These are phyloP conservation scores for Ceratosolen fusciceps DNA, from an alignment of 1,140 invertebrate genomes.

Conservation along the genomic window DNA sequence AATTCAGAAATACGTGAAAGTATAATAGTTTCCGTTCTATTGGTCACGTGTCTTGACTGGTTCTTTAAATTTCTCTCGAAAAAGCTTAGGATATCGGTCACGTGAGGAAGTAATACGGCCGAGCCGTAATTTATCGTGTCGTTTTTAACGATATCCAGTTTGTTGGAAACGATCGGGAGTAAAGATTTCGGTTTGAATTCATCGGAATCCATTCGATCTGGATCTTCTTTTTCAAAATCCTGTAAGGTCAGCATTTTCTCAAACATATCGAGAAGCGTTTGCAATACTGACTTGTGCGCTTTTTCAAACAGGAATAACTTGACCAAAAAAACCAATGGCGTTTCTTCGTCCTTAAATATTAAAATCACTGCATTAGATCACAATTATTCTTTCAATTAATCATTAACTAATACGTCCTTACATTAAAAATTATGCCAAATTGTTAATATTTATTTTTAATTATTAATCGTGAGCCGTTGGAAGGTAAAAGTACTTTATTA, in stretches of 20 bases:
- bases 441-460: no score
- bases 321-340: slow-evolving; percentile 78
- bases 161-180: slow-evolving; percentile 54
- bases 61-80: slow-evolving; percentile 78
- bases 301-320: slow-evolving; percentile 79
- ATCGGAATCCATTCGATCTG: slow-evolving; percentile 60
- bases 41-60: slow-evolving; percentile 74
- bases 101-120: slow-evolving; percentile 80
- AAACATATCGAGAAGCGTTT: slow-evolving; percentile 83
- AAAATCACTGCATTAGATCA: not conserved
- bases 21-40: slow-evolving; percentile 82
- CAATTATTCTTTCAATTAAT: no score
- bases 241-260: slow-evolving; percentile 82
- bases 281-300: slow-evolving; percentile 77
- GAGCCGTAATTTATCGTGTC: slow-evolving; percentile 80
- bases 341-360: slow-evolving; percentile 59
- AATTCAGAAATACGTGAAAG: slow-evolving; percentile 84
- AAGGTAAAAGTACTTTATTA: no score
- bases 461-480: no score
- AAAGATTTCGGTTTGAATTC: slow-evolving; percentile 55
- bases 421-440: no score
- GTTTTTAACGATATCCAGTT: slow-evolving; percentile 29
- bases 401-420: no score
- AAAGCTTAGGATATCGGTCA: slow-evolving; percentile 79
- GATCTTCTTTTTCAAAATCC: slow-evolving; percentile 71